Percentiles rank a stretch among this genome's conserved stretches.
These are phyloP conservation scores for Mechanitis messenoides DNA, from an alignment of 2,888 invertebrate genomes.

Conservation along the genomic window DNA sequence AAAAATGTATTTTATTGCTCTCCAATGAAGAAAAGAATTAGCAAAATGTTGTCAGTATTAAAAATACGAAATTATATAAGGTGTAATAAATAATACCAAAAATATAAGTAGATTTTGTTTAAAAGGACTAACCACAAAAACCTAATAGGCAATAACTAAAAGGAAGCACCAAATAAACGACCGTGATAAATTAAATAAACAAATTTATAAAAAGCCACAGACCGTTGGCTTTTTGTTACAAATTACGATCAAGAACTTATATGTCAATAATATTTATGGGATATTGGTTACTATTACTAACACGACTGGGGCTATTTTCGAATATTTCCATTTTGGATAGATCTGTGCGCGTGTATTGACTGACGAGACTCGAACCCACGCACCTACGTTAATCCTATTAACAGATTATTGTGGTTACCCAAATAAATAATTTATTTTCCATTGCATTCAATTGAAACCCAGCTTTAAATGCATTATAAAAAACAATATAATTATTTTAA, in stretches of 20 bases:
- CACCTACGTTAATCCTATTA: slow-evolving; percentile 68
- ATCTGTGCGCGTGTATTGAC: slow-evolving; percentile 23
- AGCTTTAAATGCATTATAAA: slow-evolving; percentile 26
- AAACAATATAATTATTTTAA: not conserved
- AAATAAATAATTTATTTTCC: slow-evolving; percentile 70
- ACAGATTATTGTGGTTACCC: slow-evolving; percentile 58
- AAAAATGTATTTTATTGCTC: no score
- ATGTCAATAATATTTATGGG: not conserved
- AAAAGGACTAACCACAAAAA: slow-evolving; percentile 63
- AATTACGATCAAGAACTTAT: slow-evolving; percentile 20
- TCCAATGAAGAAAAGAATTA: no score
- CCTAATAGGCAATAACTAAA: slow-evolving; percentile 63
- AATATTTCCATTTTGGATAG: slow-evolving; percentile 4
- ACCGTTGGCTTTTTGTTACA: slow-evolving; percentile 50
- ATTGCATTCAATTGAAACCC: slow-evolving; percentile 51
- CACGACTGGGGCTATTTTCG: not conserved
- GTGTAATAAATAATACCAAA: slow-evolving; percentile 1
- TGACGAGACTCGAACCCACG: slow-evolving; percentile 61
- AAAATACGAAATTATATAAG: slow-evolving; percentile 17
- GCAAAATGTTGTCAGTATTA: no score
- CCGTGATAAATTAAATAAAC: slow-evolving; percentile 75
- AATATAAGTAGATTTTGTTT: slow-evolving; percentile 33
- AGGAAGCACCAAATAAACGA: slow-evolving; percentile 73
- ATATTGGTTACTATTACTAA: slow-evolving; percentile 11
- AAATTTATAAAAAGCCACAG: slow-evolving; percentile 68